Evolutionary conservation across 2,888 invertebrate species (phyloP).

Genomic region (Tupiocoris notatus): DNA sequence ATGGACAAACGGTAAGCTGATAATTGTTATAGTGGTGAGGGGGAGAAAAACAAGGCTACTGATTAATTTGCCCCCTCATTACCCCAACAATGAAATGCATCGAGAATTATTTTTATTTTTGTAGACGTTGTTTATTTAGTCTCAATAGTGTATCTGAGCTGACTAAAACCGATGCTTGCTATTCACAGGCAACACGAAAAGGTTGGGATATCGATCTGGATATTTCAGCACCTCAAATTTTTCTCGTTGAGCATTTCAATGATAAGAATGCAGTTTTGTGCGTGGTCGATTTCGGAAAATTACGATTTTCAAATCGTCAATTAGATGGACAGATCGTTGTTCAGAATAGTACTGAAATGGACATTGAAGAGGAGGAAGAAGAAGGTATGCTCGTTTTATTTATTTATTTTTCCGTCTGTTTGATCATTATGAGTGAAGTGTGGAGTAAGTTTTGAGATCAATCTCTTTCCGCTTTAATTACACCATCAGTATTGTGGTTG

Average conservation of each 20-base stretch:
- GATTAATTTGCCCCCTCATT: neutral
- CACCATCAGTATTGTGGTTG: no score
- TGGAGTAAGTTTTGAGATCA: no score
- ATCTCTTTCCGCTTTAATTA: no score
- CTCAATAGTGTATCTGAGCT: no score
- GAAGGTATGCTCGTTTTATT: conserved; percentile 23
- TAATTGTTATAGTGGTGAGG: neutral
- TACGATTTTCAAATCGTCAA: conserved; percentile 62
- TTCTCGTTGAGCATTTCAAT: conserved; percentile 78
- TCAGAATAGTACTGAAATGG: conserved; percentile 52
- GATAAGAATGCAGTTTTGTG: conserved; percentile 74
- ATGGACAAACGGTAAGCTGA: conserved; percentile 60
- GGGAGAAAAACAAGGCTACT: no score
- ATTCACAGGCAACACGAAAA: conserved; percentile 58
- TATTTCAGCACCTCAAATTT: conserved; percentile 89
- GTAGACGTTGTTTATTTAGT: neutral
- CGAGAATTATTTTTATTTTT: neutral
- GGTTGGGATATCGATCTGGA: conserved; percentile 87
- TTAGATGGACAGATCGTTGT: conserved; percentile 49
- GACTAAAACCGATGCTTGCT: no score
- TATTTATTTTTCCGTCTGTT: conserved; percentile 11
- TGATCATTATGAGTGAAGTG: no score
- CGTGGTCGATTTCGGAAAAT: conserved; percentile 86
- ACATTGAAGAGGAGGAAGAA: conserved; percentile 56
- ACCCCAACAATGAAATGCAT: neutral